Evolutionary conservation across 1,140 invertebrate genomes (phyloP).

Genomic region (Neoseiulus cucumeris): DNA sequence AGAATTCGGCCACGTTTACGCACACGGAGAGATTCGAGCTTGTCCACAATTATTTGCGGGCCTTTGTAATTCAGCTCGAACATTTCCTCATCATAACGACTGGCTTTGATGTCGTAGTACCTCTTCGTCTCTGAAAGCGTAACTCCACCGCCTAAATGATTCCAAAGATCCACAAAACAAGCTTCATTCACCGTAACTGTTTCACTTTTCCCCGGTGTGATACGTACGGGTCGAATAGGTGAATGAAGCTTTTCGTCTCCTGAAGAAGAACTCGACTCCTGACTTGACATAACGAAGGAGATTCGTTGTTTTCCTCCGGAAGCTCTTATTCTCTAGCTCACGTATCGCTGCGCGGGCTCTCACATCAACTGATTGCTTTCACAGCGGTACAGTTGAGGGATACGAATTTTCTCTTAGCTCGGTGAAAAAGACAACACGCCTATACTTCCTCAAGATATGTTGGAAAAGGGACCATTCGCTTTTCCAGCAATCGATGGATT

Average conservation of each 20-base stretch:
- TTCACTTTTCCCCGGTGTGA: slow-evolving; percentile 1
- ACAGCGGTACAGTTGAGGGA: too few species aligned
- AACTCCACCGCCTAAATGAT: background rate
- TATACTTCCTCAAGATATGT: too few species aligned
- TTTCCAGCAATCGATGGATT: too few species aligned
- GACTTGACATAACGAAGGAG: too few species aligned
- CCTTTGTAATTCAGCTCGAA: background rate
- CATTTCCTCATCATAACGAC: slow-evolving; percentile 3
- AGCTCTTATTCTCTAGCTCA: too few species aligned
- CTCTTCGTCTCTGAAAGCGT: background rate
- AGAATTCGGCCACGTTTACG: background rate
- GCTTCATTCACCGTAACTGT: background rate
- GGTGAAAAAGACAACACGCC: too few species aligned
- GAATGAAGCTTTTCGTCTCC: background rate
- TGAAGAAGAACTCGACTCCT: background rate
- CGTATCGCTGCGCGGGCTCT: too few species aligned
- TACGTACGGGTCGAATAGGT: background rate
- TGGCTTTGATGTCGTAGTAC: background rate
- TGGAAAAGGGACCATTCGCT: too few species aligned
- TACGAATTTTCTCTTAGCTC: too few species aligned
- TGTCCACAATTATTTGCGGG: background rate
- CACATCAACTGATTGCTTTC: too few species aligned
- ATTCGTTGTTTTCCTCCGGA: too few species aligned
- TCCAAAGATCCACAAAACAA: background rate
- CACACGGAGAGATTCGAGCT: background rate